These are phyloP conservation scores for Aricia agestis DNA, from an alignment of 1,140 invertebrate species.

Conservation along the genomic window DNA sequence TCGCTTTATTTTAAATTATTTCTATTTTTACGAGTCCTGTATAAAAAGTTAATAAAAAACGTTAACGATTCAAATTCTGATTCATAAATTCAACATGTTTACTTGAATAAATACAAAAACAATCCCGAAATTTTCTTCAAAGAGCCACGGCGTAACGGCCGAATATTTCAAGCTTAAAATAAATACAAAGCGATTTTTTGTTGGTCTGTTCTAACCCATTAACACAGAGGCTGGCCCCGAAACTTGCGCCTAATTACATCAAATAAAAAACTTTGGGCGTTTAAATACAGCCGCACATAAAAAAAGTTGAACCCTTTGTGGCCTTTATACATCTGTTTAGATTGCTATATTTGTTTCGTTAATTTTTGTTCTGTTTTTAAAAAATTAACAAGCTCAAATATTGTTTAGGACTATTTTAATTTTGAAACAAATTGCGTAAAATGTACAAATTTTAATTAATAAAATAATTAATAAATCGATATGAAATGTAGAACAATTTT, in stretches of 20 bases:
- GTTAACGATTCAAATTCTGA: neutral
- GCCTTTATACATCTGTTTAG: constrained; percentile 6
- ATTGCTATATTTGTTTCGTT: constrained; percentile 1
- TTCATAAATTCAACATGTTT: constrained; percentile 13
- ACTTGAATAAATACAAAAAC: constrained; percentile 16
- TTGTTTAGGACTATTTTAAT: too few relatives aligned
- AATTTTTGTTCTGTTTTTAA: neutral
- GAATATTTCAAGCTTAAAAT: neutral
- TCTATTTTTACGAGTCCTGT: too few relatives aligned
- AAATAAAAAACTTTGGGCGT: constrained; percentile 8
- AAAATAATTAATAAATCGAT: too few relatives aligned
- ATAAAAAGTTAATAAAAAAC: neutral
- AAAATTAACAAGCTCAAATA: too few relatives aligned
- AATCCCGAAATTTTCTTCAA: constrained; percentile 5
- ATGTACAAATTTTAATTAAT: too few relatives aligned
- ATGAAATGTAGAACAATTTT: too few relatives aligned
- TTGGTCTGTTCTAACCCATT: constrained; percentile 3
- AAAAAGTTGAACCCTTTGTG: constrained; percentile 1
- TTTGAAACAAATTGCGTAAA: too few relatives aligned
- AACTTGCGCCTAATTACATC: constrained; percentile 14
- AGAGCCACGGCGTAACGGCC: neutral
- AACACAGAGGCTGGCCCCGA: constrained; percentile 3
- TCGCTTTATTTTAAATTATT: too few relatives aligned
- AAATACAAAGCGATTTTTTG: constrained; percentile 11
- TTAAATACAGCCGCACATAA: constrained; percentile 7